These are phyloP conservation scores for Ochotona princeps DNA, from an alignment of 2,113 vertebrate genomes.

Conservation along the genomic window DNA sequence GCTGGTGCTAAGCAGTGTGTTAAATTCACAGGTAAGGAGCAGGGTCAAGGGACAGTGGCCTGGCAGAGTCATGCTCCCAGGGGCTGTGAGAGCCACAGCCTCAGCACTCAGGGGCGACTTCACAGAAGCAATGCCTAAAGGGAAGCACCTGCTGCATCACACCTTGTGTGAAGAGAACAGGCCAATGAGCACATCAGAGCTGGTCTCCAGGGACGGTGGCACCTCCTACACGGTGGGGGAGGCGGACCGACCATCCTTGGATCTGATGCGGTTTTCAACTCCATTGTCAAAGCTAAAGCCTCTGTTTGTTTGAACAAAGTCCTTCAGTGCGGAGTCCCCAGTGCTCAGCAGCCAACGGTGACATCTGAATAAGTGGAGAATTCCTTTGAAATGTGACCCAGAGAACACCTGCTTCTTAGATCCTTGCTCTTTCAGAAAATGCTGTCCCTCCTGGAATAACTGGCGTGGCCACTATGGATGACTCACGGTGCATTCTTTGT, in stretches of 20 bases:
- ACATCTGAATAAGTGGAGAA: conserved; percentile 25
- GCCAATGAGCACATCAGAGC: background rate
- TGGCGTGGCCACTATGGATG: background rate
- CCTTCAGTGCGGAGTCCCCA: conserved; percentile 21
- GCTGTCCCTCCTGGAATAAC: background rate
- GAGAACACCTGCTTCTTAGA: conserved; percentile 45
- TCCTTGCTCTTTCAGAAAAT: background rate
- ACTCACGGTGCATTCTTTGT: background rate
- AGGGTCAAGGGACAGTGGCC: background rate
- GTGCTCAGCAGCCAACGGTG: conserved; percentile 16
- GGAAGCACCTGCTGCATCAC: background rate
- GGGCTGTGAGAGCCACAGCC: background rate
- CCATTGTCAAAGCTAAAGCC: conserved; percentile 43
- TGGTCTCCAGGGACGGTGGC: background rate
- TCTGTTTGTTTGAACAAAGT: conserved; percentile 66
- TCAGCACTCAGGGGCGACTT: background rate
- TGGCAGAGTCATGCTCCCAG: background rate
- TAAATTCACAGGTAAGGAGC: background rate
- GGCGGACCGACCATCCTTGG: background rate
- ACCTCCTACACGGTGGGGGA: background rate
- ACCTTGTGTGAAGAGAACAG: background rate
- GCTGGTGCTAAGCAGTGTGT: background rate
- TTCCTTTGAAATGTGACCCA: conserved; percentile 25
- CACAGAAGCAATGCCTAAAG: background rate
- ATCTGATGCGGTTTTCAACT: conserved; percentile 57